Evolutionary conservation across 2,888 invertebrate genomes (phyloP).

Genomic region (Coelogynopora nodosa): DNA sequence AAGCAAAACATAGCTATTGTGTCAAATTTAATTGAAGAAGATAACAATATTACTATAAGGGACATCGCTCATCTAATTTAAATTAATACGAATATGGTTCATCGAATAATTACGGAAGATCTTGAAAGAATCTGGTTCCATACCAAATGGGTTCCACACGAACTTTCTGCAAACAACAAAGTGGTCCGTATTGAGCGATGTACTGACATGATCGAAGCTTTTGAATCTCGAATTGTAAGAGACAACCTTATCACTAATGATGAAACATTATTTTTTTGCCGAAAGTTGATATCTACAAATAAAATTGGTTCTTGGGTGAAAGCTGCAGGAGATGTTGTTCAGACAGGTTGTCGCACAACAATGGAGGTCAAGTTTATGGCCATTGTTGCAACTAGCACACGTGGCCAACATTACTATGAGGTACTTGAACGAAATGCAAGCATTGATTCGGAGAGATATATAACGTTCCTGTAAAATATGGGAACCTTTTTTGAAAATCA

Average conservation of each 20-base stretch:
- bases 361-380: constrained; percentile 37
- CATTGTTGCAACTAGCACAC: constrained; percentile 28
- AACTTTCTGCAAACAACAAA: constrained; percentile 37
- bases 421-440: constrained; percentile 27
- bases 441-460: constrained; percentile 22
- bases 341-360: constrained; percentile 3
- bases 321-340: constrained; percentile 10
- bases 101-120: constrained; percentile 37
- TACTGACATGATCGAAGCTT: constrained; percentile 30
- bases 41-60: neutral
- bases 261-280: constrained; percentile 30
- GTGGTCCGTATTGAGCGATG: constrained; percentile 39
- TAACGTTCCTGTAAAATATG: constrained; percentile 33
- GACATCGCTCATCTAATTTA: neutral
- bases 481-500: neutral
- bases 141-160: constrained; percentile 38
- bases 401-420: constrained; percentile 36
- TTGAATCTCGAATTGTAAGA: constrained; percentile 28
- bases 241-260: constrained; percentile 20
- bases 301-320: constrained; percentile 32
- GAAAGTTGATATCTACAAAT: constrained; percentile 21
- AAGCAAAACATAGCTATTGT: constrained; percentile 11
- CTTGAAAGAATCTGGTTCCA: constrained; percentile 29
- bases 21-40: constrained; percentile 27
- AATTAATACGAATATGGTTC: constrained; percentile 16